A percentile compares a stretch with the other conserved stretches of the same genome.
phyloP scores from a whole-genome alignment of 2,797 vertebrate genomes.

The Manis javanica region DNA sequence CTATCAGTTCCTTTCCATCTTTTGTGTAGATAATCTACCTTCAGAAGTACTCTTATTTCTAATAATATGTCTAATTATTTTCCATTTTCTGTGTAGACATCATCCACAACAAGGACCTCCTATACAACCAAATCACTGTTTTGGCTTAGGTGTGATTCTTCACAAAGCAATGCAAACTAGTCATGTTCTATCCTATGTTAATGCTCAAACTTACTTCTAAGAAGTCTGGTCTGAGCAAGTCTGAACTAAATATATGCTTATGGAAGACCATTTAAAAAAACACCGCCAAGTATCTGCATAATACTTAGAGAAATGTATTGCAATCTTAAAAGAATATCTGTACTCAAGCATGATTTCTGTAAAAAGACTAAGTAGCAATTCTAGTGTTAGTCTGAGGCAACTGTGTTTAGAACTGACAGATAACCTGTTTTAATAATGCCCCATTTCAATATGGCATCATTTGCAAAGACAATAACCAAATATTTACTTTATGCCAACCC shows the following conservation, averaged over 20 bases:
- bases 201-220: constrained; percentile 29
- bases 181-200: background rate
- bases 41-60: background rate
- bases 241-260: constrained; percentile 19
- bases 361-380: constrained; percentile 58
- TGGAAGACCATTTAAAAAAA: constrained; percentile 1
- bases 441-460: constrained; percentile 53
- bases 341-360: constrained; percentile 54
- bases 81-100: background rate
- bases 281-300: constrained; percentile 9
- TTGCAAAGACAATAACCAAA: constrained; percentile 54
- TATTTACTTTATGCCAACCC: constrained; percentile 45
- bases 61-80: background rate
- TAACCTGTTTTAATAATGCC: constrained; percentile 54
- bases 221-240: constrained; percentile 12
- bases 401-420: constrained; percentile 56
- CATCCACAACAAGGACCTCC: background rate
- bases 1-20: background rate
- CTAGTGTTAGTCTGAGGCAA: constrained; percentile 45
- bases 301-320: constrained; percentile 69
- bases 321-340: constrained; percentile 56
- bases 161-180: background rate
- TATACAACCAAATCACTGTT: background rate
- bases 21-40: background rate
- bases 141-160: background rate